phyloP scores from a whole-genome alignment of 2,113 vertebrate species.

The Gadus macrocephalus region DNA sequence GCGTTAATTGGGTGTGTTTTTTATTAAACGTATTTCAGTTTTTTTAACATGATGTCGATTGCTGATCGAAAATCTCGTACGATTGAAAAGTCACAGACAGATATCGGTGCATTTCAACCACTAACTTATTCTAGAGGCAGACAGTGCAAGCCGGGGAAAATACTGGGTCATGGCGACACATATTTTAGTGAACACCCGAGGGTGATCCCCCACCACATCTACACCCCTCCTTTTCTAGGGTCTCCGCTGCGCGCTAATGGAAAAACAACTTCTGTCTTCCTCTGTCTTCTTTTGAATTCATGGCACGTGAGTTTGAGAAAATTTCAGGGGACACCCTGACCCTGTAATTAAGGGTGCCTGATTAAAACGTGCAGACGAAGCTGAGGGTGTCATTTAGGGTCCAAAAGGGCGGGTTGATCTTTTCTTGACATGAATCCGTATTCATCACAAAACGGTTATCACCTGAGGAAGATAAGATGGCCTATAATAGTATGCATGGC shows the following conservation, averaged over 20 bases:
- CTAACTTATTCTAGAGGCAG: conserved; percentile 46
- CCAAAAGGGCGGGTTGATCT: no score
- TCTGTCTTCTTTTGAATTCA: conserved; percentile 46
- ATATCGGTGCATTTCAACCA: no score
- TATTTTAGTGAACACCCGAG: conserved; percentile 83
- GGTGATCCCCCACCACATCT: background rate
- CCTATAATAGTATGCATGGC: no score
- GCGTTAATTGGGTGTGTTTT: no score
- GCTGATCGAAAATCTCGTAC: no score
- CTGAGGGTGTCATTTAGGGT: conserved; percentile 22
- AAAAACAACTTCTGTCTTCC: no score
- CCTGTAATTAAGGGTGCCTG: conserved; percentile 34
- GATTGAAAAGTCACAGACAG: no score
- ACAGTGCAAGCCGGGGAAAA: conserved; percentile 83
- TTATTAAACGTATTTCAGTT: no score
- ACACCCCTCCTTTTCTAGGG: background rate
- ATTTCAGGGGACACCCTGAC: conserved; percentile 47
- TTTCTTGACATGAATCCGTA: no score
- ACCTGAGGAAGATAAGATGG: no score
- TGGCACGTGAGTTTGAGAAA: conserved; percentile 35
- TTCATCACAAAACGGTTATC: no score
- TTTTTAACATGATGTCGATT: no score
- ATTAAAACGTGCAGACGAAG: conserved; percentile 44
- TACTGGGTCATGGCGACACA: conserved; percentile 90
- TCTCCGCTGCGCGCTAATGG: background rate